Evolutionary conservation across 2,797 vertebrate genomes (phyloP).

Genomic region (Hipposideros larvatus): DNA sequence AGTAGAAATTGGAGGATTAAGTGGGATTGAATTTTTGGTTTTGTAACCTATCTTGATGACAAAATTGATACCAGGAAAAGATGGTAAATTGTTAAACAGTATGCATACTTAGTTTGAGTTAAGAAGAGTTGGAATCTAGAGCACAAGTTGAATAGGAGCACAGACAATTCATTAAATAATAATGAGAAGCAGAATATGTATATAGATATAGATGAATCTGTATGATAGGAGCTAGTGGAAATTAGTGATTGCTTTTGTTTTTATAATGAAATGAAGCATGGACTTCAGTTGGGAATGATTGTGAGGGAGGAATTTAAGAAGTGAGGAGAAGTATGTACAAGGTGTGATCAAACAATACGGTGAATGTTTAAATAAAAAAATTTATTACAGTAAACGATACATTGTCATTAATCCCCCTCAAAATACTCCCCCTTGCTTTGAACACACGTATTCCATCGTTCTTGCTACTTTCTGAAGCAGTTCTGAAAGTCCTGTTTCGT

Average conservation of each 20-base stretch:
- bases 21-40: not conserved
- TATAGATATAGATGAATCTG: not conserved
- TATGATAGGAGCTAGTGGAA: not conserved
- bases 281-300: not conserved
- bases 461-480: no score
- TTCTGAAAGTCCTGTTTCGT: no score
- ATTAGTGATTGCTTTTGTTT: not conserved
- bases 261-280: not conserved
- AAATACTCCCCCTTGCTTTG: no score
- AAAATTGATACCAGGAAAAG: not conserved
- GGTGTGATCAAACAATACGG: no score
- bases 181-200: not conserved
- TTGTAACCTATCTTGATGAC: not conserved
- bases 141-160: not conserved
- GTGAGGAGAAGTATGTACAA: not conserved
- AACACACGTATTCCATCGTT: no score
- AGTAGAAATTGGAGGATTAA: not conserved
- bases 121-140: not conserved
- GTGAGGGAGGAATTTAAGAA: conserved; percentile 28
- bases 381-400: no score
- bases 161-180: not conserved
- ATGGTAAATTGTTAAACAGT: not conserved
- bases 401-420: no score
- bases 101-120: not conserved
- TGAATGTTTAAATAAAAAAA: no score